Evolutionary conservation across 2,888 invertebrate genomes (phyloP).

Genomic region (Pelosia muscerda): DNA sequence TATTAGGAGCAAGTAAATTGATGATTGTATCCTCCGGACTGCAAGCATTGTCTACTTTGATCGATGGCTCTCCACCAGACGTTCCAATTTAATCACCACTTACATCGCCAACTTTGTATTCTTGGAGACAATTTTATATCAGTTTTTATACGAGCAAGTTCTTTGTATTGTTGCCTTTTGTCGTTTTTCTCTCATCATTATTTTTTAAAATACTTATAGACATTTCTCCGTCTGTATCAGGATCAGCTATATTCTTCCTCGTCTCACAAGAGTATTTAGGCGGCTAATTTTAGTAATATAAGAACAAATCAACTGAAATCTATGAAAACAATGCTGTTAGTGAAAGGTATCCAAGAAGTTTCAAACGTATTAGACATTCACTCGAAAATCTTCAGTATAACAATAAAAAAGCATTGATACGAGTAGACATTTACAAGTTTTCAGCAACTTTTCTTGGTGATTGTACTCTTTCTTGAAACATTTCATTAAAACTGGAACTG

Average conservation of each 20-base stretch:
- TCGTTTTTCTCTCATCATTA: not conserved
- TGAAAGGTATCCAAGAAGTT: too few species aligned
- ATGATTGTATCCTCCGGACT: conserved; percentile 59
- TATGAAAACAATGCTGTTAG: too few species aligned
- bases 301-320: too few species aligned
- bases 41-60: conserved; percentile 57
- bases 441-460: not conserved
- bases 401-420: too few species aligned
- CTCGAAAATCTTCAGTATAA: too few species aligned
- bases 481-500: not conserved
- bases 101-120: conserved; percentile 48
- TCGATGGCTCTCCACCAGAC: conserved; percentile 60
- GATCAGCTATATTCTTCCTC: too few species aligned
- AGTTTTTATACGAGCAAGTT: conserved; percentile 23
- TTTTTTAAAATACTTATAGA: too few species aligned
- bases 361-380: too few species aligned
- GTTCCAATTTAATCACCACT: conserved; percentile 64
- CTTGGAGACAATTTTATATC: conserved; percentile 18
- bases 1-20: conserved; percentile 66
- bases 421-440: not conserved
- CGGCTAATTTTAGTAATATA: too few species aligned
- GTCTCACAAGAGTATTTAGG: too few species aligned
- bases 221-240: too few species aligned
- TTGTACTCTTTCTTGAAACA: not conserved
- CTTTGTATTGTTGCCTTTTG: not conserved